Evolutionary conservation across 2,888 invertebrate species (phyloP), one percentile per base, ranked within the genome.

Genomic region (Erannis defoliaria): DNA sequence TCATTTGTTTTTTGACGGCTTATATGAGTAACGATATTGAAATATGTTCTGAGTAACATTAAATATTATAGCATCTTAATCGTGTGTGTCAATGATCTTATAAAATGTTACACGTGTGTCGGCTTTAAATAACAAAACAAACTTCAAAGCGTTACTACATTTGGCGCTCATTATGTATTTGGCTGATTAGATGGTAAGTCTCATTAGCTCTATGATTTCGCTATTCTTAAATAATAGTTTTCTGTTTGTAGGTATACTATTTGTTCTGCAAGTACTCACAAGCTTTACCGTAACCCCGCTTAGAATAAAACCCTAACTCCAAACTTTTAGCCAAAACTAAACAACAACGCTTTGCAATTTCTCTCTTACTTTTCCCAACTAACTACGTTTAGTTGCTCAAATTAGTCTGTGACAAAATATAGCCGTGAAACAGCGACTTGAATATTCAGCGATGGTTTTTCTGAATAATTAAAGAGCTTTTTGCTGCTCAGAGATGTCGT

Each of bases 401-500:
- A 50, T 53, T 59, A 45, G 26, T 38, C 53, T 38, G 23, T 43
- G 26, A 55, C 55, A 46, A 50, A 59, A 51, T 46, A 51, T 51
- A 31, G 10, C 43, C 19, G 51, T 45, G 21, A 55, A 33, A 49
- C 42, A 43, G 29, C 18, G 1, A 46, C 55, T 45, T 67, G 67
- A 66, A 64, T 66, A 70, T 70, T 70, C 67, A 61, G 58, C 59
- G 64, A 56, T 55, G 66, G 51, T 48, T 62, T 38, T 67, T 40
- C 42, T 64, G 67, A 67, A 70, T 70, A 70, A 67, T 64, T 67
- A 65, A 63, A 60, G 31, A 40, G 61, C 62, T 63, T 65, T 69
- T 65, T 64, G 66, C 58, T 58, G 37, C 48, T 53, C 49, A 42
- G 55, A 62, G 55, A 64, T 62, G 65, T 66, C 58, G 29, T 16